Evolutionary conservation across 2,888 invertebrate genomes (phyloP), one percentile per base, ranked within the genome.

Genomic region (Molorchus minor): DNA sequence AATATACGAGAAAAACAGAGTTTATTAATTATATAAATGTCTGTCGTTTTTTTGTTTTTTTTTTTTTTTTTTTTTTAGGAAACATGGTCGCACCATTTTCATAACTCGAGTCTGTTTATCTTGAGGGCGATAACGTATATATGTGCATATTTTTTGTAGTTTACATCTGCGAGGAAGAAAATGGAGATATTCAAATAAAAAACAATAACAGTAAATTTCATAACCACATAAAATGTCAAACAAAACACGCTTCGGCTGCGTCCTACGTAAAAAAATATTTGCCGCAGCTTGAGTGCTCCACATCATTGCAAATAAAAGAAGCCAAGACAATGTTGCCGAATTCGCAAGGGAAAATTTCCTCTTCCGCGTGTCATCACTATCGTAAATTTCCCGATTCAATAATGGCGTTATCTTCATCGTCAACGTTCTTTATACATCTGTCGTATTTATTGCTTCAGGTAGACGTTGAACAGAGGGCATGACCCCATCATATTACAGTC

Each of bases 371-470:
- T 41, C 58, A 43, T 58, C 61, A 56, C 61, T 58, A 55, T 62
- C 54, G 45, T 64, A 61, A 61, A 63, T 65, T 68, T 61, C 62
- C 62, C 56, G 57, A 62, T 59, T 64, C 63, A 56, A 61, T 68
- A 61, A 60, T 59, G 60, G 65, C 63, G 61, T 60, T 62, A 66
- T 66, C 65, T 69, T 66, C 68, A 72, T 72, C 71, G 71, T 72
- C 72, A 70, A 70, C 66, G 69, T 70, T 72, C 71, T 73, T 72
- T 71, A 71, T 70, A 69, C 71, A 70, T 71, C 71, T 72, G 71
- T 70, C 70, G 70, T 72, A 73, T 73, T 68, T 71, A 73, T 73
- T 71, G 69, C 71, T 65, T 61, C 62, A 69, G 70, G 70, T 70
- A 68, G 67, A 70, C 67, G 67, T 19, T 47, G 62, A 63, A 44